Evolutionary conservation across 2,113 vertebrate genomes (phyloP), one percentile per base, ranked within the genome.

Genomic region (Strix uralensis): DNA sequence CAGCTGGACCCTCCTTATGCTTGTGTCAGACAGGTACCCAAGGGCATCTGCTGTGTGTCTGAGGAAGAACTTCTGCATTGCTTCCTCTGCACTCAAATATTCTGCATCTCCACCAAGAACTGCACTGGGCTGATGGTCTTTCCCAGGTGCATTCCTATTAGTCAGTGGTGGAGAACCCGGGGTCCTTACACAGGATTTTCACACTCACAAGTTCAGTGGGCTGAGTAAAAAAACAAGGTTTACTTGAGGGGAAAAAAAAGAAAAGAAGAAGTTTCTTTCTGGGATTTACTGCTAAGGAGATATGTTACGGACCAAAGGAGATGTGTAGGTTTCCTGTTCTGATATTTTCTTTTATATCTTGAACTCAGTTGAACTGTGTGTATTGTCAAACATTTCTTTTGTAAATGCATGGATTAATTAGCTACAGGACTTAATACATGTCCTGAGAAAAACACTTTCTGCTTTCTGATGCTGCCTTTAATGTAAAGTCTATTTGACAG

Each of bases 331-430:
- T 88, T 69, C 72, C 57, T 84, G 27, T n/a, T 70, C 75, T 78
- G 82, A 5, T 83, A 27, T 86, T 86, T 80, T 38, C 88, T 91
- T 86, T 94, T 77, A 13, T 78, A 70, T 34, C 27, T 7, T 95
- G 81, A 92, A 79, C 86, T 96, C 23, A 7, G 29, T 29, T 93
- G 86, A 93, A 88, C 79, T 57, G 21, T 71, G 52, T 47, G 26
- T 63, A 74, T 71, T 92, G 80, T 81, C 75, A 90, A 86, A 69
- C 27, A 72, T 69, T 91, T 72, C 49, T 71, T 91, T 84, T 67
- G 32, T 62, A 86, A 92, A 67, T 72, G 71, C 7, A 7, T 20
- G 72, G 61, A 89, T 89, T 93, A 91, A 97, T 96, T 93, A 88
- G 80, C 86, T 81, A 69, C 83, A 93, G 95, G 25, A 79, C 44